A percentile compares a stretch with the other conserved stretches of the same genome.
phyloP scores from a whole-genome alignment of 2,797 vertebrate genomes.

The Lepidocolaptes lacrymiger region DNA sequence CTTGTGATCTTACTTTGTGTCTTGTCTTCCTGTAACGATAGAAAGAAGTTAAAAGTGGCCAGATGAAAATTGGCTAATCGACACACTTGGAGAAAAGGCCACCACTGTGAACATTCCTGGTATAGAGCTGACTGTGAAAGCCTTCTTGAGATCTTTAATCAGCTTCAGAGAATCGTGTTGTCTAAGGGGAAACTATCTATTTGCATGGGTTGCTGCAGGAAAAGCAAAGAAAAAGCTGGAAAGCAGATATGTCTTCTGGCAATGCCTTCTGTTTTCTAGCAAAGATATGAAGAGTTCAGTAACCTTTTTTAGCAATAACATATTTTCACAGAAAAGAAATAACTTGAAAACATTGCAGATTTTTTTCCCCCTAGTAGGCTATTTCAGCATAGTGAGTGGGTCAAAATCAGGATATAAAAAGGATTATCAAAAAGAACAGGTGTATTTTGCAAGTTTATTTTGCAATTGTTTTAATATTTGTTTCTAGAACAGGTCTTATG shows the following conservation, averaged over 20 bases:
- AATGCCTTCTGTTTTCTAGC: background rate
- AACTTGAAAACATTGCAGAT: background rate
- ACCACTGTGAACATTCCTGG: background rate
- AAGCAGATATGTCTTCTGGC: background rate
- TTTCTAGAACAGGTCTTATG: background rate
- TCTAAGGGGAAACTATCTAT: background rate
- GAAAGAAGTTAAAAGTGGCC: background rate
- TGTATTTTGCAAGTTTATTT: background rate
- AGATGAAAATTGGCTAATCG: background rate
- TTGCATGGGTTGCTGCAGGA: background rate
- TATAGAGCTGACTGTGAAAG: background rate
- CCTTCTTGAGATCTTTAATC: background rate
- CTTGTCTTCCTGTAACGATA: background rate
- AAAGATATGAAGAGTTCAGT: background rate
- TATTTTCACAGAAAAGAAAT: background rate
- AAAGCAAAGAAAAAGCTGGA: background rate
- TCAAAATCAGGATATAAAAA: background rate
- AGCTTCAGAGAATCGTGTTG: background rate
- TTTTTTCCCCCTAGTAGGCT: background rate
- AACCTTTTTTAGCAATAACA: background rate
- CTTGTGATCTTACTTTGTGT: background rate
- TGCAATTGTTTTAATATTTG: background rate
- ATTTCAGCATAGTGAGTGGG: background rate
- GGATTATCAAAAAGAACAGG: background rate
- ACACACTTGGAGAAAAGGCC: background rate